phyloP scores from a whole-genome alignment of 1,140 invertebrate species.

The Caenorhabditis briggsae region DNA sequence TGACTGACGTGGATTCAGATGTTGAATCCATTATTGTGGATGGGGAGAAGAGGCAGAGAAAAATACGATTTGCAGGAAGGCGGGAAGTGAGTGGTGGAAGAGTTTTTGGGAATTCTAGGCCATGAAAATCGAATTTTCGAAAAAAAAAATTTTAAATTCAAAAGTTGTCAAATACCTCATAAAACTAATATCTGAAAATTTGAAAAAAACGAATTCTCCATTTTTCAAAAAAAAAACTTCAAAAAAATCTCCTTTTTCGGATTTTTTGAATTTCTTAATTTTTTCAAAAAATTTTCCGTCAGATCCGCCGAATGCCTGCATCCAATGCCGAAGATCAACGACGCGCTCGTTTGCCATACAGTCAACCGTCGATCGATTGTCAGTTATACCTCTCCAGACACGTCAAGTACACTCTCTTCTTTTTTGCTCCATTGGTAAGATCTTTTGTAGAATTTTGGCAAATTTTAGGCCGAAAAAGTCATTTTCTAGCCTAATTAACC shows the following conservation, averaged over 20 bases:
- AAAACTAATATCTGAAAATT: too few species aligned
- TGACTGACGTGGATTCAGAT: slow-evolving; percentile 47
- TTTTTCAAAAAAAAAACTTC: too few species aligned
- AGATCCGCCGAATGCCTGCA: slow-evolving; percentile 52
- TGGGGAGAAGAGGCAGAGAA: slow-evolving; percentile 42
- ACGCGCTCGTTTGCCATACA: slow-evolving; percentile 47
- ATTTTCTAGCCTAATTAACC: neutral
- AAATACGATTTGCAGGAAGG: slow-evolving; percentile 44
- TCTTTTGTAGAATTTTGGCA: neutral
- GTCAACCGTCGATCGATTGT: slow-evolving; percentile 2
- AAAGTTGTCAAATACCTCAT: neutral
- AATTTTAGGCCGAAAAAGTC: neutral
- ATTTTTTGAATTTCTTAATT: too few species aligned
- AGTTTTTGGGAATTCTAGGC: too few species aligned
- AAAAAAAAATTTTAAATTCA: neutral
- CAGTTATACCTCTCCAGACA: slow-evolving; percentile 20
- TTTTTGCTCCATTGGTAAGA: slow-evolving; percentile 60
- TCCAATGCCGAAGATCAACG: slow-evolving; percentile 52
- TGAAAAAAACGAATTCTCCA: too few species aligned
- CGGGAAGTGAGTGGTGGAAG: neutral
- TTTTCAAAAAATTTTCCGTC: neutral
- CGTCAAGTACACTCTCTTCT: slow-evolving; percentile 58
- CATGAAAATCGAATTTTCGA: neutral
- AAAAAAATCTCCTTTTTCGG: too few species aligned
- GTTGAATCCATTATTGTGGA: slow-evolving; percentile 52